A percentile compares a stretch with the other conserved stretches of the same genome.
Conservation (phyloP, 2,113 vertebrate species). For the Rousettus leschenaultii region DNA sequence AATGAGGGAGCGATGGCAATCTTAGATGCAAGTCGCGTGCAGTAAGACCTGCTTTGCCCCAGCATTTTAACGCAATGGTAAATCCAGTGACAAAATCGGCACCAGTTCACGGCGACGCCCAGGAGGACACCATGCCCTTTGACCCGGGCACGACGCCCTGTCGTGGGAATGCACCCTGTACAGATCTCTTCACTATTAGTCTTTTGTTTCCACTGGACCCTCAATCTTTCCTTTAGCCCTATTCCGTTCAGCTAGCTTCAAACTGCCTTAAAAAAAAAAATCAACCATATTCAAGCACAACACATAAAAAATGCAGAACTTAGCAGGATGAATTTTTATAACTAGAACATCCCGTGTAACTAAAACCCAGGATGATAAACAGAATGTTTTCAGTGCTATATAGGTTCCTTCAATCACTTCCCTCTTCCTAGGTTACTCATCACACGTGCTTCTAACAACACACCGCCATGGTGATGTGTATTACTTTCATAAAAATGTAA, state of each 20-base stretch:
- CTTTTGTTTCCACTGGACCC: neutral
- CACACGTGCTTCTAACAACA: neutral
- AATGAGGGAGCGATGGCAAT: neutral
- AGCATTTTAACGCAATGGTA: neutral
- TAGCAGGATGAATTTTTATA: neutral
- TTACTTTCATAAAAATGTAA: neutral
- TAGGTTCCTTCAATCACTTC: neutral
- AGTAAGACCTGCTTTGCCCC: neutral
- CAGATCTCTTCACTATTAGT: neutral
- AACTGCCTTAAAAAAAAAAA: neutral
- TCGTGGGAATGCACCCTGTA: accelerated
- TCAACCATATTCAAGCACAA: neutral
- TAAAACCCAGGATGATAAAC: neutral
- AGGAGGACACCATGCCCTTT: neutral
- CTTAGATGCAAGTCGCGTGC: neutral
- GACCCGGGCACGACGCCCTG: neutral
- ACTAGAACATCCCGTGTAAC: neutral
- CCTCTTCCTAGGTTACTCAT: neutral
- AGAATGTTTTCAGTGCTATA: neutral
- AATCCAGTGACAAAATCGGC: neutral
- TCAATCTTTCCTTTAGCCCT: neutral
- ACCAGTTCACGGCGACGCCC: neutral
- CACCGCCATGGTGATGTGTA: neutral
- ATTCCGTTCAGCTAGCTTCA: neutral
- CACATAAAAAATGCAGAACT: neutral